Base-by-base conservation (phyloP, 1,140 invertebrate genomes). In the Meloidogyne chitwoodi region DNA sequence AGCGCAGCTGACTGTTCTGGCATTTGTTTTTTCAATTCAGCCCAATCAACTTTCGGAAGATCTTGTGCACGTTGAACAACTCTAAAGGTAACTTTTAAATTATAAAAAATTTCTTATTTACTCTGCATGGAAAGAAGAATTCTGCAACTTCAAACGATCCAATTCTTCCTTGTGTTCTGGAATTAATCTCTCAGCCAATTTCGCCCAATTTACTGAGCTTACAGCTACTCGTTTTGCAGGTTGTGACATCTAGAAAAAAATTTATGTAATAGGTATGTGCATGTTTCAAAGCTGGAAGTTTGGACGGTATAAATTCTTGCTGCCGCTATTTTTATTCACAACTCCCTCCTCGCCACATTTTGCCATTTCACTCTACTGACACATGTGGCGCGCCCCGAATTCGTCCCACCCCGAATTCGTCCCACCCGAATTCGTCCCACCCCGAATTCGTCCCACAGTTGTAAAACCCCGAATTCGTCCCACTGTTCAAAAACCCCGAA, bases 41-140 rank as follows among this genome's bases (percentile, higher is more conserved):
- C 84, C 64, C 86, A 86, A 70, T 86, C 84, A 27, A 87, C 69
- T 74, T 86, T 86, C 14, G 85, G 85, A 61, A 87, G 74, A 71
- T 86, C 85, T 24, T 81, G 75, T 24, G 83, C 86, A 48, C 84
- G 82, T 63, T 81, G 79, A 34, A 79, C 79, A 61, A 86, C 81
- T 12, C 81, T 83, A 56, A 79, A 83, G n/a, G 29, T 63, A 0
- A 19, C 16, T 79, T 11, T 77, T 19, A 11, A 62, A 77, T 64
- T 12, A 38, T 31, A 6, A 62, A 67, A 76, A 19, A n/a, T 12
- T 10, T 76, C 22, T 44, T 24, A 74, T 75, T 76, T 78, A 83
- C 81, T 77, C 68, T 2, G 82, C 65, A 31, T 76, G 75, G 67
- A 81, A 87, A n/a, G 80, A 77, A 12, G 74, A 75, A 68, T 87